Evolutionary conservation across 2,888 invertebrate species (phyloP), one percentile per base, ranked within the genome.

Genomic region (Eumerus sabulonum): DNA sequence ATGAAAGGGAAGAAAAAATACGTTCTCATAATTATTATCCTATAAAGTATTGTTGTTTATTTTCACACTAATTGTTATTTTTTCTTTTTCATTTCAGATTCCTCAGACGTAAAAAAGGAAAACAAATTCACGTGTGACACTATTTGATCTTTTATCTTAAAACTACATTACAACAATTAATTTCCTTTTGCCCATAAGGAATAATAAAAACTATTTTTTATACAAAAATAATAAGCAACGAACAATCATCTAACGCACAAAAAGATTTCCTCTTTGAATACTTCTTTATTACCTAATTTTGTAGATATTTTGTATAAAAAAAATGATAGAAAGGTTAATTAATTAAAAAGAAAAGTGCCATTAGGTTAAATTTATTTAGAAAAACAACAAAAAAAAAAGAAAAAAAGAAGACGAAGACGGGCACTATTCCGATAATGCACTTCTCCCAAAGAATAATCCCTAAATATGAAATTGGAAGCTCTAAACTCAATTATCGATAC

Each of bases 341-440:
- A 66, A 72, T 67, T 77, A 27, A 27, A 27, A 27, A 4, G 7
- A 27, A 27, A 77, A 77, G 72, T 77, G 76, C 76, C 76, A 77
- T 77, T 72, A 77, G 76, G 72, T 77, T 77, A 77, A 76, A 71
- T 54, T 66, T 71, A 56, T 56, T 60, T 76, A 63, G 57, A 59
- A 54, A 57, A 71, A 44, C n/a, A n/a, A n/a, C n/a, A n/a, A n/a
- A n/a, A n/a, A n/a, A n/a, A n/a, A n/a, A n/a, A n/a, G n/a, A n/a
- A n/a, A n/a, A n/a, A n/a, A n/a, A n/a, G n/a, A n/a, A n/a, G n/a
- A n/a, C n/a, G n/a, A n/a, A n/a, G n/a, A n/a, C n/a, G n/a, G n/a
- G n/a, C n/a, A n/a, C n/a, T n/a, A n/a, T n/a, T n/a, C n/a, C n/a
- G n/a, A n/a, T n/a, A 27, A 27, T 40, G 11, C 40, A 40, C n/a